phyloP scores from a whole-genome alignment of 1,140 invertebrate species.

The Eueides isabella region DNA sequence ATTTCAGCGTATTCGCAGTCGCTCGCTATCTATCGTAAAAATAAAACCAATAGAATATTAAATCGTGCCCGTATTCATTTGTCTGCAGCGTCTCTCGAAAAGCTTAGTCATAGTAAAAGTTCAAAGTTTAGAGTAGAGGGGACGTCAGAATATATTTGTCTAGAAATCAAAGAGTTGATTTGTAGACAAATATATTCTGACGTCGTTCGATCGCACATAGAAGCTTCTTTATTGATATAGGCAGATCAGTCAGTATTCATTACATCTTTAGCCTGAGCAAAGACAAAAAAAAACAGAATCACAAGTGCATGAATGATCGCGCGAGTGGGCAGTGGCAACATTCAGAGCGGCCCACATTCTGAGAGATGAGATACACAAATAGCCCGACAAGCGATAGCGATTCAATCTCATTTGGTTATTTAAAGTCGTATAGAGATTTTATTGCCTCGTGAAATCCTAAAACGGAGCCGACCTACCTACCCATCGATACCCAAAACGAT shows the following conservation, averaged over 20 bases:
- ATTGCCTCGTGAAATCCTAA: constrained; percentile 8
- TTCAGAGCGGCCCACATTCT: constrained; percentile 18
- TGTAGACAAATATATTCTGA: no score
- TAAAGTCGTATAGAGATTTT: not conserved
- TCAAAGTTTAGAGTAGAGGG: not conserved
- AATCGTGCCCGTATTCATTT: constrained; percentile 29
- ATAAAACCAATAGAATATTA: constrained; percentile 40
- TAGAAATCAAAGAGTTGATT: not conserved
- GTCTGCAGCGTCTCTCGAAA: constrained; percentile 17
- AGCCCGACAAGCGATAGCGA: constrained; percentile 14
- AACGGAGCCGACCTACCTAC: not conserved
- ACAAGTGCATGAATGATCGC: constrained; percentile 18
- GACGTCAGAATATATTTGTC: constrained; percentile 1
- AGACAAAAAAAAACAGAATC: constrained; percentile 18
- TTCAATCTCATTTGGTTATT: constrained; percentile 8
- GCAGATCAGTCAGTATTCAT: not conserved
- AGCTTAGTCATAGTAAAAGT: constrained; percentile 1
- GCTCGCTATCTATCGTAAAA: constrained; percentile 34
- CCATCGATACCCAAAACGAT: not conserved
- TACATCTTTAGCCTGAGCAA: not conserved
- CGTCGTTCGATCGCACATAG: no score
- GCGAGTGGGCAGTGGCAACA: constrained; percentile 25
- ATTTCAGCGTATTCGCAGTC: constrained; percentile 32
- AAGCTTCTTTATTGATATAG: not conserved
- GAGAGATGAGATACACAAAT: constrained; percentile 29